phyloP scores from a whole-genome alignment of 2,888 invertebrate species.

The Rhodophaea formosa region DNA sequence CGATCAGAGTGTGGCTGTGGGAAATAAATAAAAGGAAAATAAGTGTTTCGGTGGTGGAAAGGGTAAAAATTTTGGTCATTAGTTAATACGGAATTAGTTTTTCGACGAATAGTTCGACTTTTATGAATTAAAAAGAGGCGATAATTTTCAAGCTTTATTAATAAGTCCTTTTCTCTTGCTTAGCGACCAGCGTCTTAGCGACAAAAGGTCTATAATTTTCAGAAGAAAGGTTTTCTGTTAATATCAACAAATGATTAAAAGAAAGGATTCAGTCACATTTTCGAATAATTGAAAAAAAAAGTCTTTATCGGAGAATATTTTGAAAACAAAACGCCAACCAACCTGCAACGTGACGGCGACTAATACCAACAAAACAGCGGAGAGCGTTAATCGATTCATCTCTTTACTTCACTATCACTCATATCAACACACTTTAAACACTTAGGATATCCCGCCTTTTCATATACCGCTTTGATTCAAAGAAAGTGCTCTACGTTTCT shows the following conservation, averaged over 20 bases:
- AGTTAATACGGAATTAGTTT: too few relatives aligned
- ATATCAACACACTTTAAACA: slow-evolving; percentile 51
- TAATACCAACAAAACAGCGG: slow-evolving; percentile 50
- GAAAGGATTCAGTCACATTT: too few relatives aligned
- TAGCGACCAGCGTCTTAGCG: too few relatives aligned
- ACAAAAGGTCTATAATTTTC: too few relatives aligned
- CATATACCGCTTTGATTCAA: background rate
- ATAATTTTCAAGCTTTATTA: too few relatives aligned
- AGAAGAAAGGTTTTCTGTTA: too few relatives aligned
- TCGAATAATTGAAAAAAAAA: background rate
- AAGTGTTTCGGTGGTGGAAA: background rate
- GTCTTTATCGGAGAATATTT: background rate
- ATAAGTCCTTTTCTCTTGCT: too few relatives aligned
- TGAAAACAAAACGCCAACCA: slow-evolving; percentile 17
- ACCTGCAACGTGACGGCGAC: slow-evolving; percentile 63
- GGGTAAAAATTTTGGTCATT: background rate
- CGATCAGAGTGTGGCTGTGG: background rate
- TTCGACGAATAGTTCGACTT: too few relatives aligned
- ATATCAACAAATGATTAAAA: too few relatives aligned
- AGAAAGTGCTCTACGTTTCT: slow-evolving; percentile 24
- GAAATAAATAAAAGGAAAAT: background rate
- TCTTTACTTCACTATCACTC: slow-evolving; percentile 48
- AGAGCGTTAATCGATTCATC: slow-evolving; percentile 60
- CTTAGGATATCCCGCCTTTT: slow-evolving; percentile 18
- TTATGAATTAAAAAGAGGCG: too few relatives aligned